Conservation (phyloP, 2,113 vertebrate genomes). For the Plecturocebus donacophilus region DNA sequence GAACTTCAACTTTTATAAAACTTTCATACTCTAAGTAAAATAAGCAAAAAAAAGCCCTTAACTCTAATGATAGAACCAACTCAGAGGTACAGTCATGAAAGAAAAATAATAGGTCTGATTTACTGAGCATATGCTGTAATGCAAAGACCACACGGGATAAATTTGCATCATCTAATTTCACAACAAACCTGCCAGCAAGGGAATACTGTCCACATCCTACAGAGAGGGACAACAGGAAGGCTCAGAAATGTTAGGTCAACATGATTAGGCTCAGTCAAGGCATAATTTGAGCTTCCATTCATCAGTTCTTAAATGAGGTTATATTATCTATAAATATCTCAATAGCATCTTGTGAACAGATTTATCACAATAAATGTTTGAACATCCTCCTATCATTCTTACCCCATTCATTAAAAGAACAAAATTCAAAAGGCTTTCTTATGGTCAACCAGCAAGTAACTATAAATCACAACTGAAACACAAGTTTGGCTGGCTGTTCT, state of each 20-base stretch:
- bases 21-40: background rate
- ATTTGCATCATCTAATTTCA: background rate
- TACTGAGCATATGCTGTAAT: background rate
- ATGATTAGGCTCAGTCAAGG: background rate
- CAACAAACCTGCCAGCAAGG: background rate
- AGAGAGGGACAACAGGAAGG: background rate
- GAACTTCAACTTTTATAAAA: constrained; percentile 36
- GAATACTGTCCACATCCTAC: background rate
- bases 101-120: background rate
- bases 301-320: background rate
- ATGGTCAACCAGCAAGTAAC: background rate
- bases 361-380: background rate
- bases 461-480: background rate
- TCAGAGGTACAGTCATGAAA: background rate
- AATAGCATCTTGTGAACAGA: background rate
- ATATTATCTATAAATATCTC: background rate
- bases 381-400: background rate
- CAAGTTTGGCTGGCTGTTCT: background rate
- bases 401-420: background rate
- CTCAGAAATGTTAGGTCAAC: background rate
- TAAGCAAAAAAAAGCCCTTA: background rate
- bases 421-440: background rate
- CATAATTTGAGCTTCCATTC: background rate
- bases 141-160: background rate
- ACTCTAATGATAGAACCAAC: constrained; percentile 34